Percentiles rank a stretch among this genome's conserved stretches.
Evolutionary conservation across 2,888 invertebrate species (phyloP).

Genomic region (Clostera curtula): DNA sequence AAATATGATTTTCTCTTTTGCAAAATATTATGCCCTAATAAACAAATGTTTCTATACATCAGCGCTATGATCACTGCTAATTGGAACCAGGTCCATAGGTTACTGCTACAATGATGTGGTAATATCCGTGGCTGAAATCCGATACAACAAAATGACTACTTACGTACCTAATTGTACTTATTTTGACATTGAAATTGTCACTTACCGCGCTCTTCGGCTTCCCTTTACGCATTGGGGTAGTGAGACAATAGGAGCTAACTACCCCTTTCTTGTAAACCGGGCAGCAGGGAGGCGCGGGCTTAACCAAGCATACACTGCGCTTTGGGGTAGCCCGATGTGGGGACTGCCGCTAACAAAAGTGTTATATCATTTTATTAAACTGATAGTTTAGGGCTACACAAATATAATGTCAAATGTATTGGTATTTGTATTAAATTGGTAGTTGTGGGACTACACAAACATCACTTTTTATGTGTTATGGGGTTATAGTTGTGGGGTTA

Average conservation of each 20-base stretch:
- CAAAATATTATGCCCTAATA: too few species aligned
- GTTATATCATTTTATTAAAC: constrained; percentile 8
- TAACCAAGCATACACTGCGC: constrained; percentile 71
- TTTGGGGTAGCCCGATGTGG: constrained; percentile 52
- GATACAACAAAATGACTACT: constrained; percentile 22
- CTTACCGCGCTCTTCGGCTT: constrained; percentile 33
- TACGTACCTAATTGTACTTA: constrained; percentile 25
- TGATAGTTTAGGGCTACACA: too few species aligned
- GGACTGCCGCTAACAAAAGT: constrained; percentile 32
- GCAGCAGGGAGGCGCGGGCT: constrained; percentile 61
- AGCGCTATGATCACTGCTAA: too few species aligned
- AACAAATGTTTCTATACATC: too few species aligned
- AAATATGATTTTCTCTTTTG: too few species aligned
- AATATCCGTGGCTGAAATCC: constrained; percentile 6
- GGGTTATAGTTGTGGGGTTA: too few species aligned
- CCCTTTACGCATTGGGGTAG: constrained; percentile 38
- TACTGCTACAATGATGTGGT: too few species aligned
- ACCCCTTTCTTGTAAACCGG: constrained; percentile 69
- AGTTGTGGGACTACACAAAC: too few species aligned
- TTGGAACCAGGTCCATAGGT: too few species aligned
- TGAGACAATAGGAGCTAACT: constrained; percentile 72
- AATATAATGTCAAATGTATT: too few species aligned
- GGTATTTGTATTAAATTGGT: too few species aligned
- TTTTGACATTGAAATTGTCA: constrained; percentile 32
- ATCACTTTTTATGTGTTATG: too few species aligned